phyloP scores from a whole-genome alignment of 2,113 vertebrate species.

The Prochilodus magdalenae region DNA sequence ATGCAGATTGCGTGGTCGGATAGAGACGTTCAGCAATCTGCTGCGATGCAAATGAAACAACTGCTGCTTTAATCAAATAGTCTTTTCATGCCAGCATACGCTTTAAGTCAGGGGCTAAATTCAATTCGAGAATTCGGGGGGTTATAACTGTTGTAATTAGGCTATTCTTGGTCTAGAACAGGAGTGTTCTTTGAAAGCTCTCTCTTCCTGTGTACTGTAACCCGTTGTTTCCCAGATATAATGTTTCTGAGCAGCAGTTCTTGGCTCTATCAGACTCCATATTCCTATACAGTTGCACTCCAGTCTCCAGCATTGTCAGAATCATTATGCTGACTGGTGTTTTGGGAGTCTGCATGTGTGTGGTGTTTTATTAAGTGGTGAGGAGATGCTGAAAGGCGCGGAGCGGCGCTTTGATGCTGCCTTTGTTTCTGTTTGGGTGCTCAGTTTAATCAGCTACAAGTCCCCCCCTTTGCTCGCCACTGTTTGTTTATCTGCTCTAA shows the following conservation, averaged over 20 bases:
- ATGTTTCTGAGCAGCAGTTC: constrained; percentile 60
- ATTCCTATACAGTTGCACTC: constrained; percentile 15
- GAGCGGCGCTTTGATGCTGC: constrained; percentile 73
- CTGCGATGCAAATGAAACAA: constrained; percentile 82
- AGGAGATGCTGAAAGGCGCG: constrained; percentile 74
- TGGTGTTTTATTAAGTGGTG: constrained; percentile 75
- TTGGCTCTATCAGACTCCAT: constrained; percentile 19
- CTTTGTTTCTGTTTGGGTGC: constrained; percentile 78
- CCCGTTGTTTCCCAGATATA: constrained; percentile 33
- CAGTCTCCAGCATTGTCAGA: constrained; percentile 36
- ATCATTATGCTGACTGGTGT: constrained; percentile 50
- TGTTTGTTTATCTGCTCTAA: constrained; percentile 78
- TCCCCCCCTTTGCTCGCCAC: constrained; percentile 71
- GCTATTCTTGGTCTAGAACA: constrained; percentile 69
- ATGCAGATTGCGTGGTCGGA: constrained; percentile 78
- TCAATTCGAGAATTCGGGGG: constrained; percentile 78
- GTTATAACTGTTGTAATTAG: constrained; percentile 80
- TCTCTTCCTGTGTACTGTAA: constrained; percentile 42
- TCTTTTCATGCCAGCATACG: constrained; percentile 78
- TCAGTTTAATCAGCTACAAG: constrained; percentile 80
- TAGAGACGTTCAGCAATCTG: constrained; percentile 81
- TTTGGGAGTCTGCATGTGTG: constrained; percentile 27
- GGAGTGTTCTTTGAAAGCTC: constrained; percentile 17
- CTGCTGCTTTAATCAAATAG: constrained; percentile 82
- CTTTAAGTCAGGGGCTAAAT: constrained; percentile 79